Conservation (phyloP, 2,797 vertebrate genomes). For the Phoebastria nigripes region DNA sequence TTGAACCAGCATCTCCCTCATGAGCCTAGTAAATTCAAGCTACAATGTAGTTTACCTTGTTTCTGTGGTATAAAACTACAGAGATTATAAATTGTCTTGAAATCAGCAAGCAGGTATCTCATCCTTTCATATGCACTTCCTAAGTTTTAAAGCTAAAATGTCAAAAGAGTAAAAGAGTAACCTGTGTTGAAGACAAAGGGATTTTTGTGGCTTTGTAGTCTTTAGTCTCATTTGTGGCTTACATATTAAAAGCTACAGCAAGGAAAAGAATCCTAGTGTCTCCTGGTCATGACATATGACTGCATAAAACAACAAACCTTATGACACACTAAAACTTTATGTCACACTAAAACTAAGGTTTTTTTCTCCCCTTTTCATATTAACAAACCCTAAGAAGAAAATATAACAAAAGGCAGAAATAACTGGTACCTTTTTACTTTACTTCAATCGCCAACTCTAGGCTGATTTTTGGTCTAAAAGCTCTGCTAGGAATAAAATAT, state of each 20-base stretch:
- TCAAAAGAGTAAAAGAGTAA: neutral
- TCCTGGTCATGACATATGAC: neutral
- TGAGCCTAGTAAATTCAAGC: neutral
- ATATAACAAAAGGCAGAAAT: neutral
- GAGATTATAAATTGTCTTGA: neutral
- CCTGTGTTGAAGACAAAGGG: neutral
- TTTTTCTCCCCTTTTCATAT: neutral
- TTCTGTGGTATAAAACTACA: neutral
- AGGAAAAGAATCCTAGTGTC: neutral
- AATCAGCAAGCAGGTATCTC: neutral
- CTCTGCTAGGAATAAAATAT: neutral
- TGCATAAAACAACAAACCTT: neutral
- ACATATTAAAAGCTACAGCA: neutral
- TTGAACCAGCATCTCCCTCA: neutral
- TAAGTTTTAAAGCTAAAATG: neutral
- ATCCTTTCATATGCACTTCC: neutral
- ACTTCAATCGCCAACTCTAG: neutral
- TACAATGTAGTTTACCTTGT: neutral
- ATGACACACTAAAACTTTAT: neutral
- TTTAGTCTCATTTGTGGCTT: neutral
- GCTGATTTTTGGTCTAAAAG: neutral
- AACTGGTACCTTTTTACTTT: neutral
- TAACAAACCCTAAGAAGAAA: neutral
- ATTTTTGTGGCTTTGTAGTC: neutral
- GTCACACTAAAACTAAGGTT: neutral